phyloP scores from a whole-genome alignment of 2,113 vertebrate genomes.

The Dicentrarchus labrax region DNA sequence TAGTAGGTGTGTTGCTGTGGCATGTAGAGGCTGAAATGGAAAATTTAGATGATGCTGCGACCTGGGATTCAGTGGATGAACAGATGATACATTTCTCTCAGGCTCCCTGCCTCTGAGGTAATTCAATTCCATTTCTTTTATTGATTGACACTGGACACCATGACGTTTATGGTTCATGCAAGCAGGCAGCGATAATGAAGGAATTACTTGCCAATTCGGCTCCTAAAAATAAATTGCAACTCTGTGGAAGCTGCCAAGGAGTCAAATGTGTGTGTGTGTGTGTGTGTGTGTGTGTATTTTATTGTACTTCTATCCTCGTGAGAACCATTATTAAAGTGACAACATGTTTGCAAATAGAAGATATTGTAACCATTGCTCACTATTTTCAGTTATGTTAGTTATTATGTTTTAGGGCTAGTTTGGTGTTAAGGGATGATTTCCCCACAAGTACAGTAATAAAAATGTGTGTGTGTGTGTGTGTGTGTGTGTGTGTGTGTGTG shows the following conservation, averaged over 20 bases:
- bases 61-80: slow-evolving; percentile 42
- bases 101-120: slow-evolving; percentile 59
- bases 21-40: slow-evolving; percentile 26
- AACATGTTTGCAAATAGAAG: slow-evolving; percentile 12
- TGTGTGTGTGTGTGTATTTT: slow-evolving; percentile 6
- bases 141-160: slow-evolving; percentile 68
- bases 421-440: not conserved
- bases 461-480: not conserved
- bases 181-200: slow-evolving; percentile 49
- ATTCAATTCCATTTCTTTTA: slow-evolving; percentile 70
- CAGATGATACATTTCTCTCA: slow-evolving; percentile 48
- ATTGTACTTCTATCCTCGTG: slow-evolving; percentile 21
- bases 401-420: not conserved
- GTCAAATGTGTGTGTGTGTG: not conserved
- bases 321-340: slow-evolving; percentile 15
- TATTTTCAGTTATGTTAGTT: not conserved
- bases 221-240: slow-evolving; percentile 38
- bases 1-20: slow-evolving; percentile 39
- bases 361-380: not conserved
- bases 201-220: slow-evolving; percentile 47
- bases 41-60: slow-evolving; percentile 49
- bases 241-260: slow-evolving; percentile 29
- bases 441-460: not conserved
- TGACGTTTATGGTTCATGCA: slow-evolving; percentile 43
- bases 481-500: not conserved